phyloP scores from a whole-genome alignment of 2,113 vertebrate genomes.

The Dunckerocampus dactyliophorus region DNA sequence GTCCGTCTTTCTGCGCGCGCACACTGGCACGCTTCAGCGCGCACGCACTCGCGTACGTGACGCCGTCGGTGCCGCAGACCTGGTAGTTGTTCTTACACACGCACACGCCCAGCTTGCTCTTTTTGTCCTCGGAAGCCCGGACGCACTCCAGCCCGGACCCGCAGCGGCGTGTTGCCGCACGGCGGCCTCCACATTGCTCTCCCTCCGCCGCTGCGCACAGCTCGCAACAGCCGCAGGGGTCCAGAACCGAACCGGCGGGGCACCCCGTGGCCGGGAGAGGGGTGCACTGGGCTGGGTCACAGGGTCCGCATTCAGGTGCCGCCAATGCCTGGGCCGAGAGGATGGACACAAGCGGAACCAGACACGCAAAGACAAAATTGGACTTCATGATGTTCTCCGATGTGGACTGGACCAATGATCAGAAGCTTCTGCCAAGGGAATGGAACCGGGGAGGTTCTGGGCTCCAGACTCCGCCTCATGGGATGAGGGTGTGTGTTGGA shows the following conservation, averaged over 20 bases:
- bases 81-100: constrained; percentile 80
- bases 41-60: constrained; percentile 79
- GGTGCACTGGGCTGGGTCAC: constrained; percentile 69
- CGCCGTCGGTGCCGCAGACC: constrained; percentile 84
- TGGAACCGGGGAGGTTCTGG: too few species aligned
- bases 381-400: constrained; percentile 34
- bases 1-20: constrained; percentile 63
- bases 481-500: too few species aligned
- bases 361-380: constrained; percentile 1
- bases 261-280: constrained; percentile 72
- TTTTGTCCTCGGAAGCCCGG: constrained; percentile 58
- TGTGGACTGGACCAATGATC: neutral
- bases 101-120: constrained; percentile 73
- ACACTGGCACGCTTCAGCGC: constrained; percentile 79
- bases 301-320: constrained; percentile 65
- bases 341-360: constrained; percentile 3
- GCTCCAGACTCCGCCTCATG: too few species aligned
- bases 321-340: constrained; percentile 7
- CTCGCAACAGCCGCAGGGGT: constrained; percentile 79
- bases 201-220: constrained; percentile 76
- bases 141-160: constrained; percentile 78
- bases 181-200: constrained; percentile 72
- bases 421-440: neutral
- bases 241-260: constrained; percentile 62
- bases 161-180: constrained; percentile 65